Evolutionary conservation across 2,888 invertebrate genomes (phyloP), one percentile per base, ranked within the genome.

Genomic region (Agrotis clavis): DNA sequence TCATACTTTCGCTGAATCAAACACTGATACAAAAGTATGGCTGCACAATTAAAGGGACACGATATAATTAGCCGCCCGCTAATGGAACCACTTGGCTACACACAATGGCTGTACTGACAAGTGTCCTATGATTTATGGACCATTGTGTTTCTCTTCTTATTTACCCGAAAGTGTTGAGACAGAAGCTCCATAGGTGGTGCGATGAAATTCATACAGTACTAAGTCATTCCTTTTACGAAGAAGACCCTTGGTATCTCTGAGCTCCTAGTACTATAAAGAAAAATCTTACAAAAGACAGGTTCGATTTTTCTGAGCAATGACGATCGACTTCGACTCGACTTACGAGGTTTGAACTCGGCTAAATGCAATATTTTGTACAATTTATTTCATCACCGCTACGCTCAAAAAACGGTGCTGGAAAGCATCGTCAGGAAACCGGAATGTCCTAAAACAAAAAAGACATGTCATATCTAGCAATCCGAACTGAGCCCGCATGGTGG

Each of bases 61-160:
- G 74, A 73, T 64, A 66, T 81, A 84, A 84, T 82, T 77, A 84
- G 68, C 56, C 59, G 30, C 56, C 54, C 67, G 35, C 71, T 67
- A 84, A 76, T 78, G 73, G 59, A 63, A 21, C 60, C 63, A 56
- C 72, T 67, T 67, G 63, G 47, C 72, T 63, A 74, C 63, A 71
- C 72, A 69, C 72, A 77, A 80, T 76, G 74, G 74, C 48, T 41
- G 67, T 66, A 41, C 72, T 67, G 77, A 86, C 84, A 79, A 81
- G 66, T 76, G 60, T 60, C 69, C 67, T 71, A 85, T 86, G 85
- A 85, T 82, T 81, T 78, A 85, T 86, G 71, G 59, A 62, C 86
- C 72, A 85, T 85, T 85, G 85, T 85, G 64, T 81, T 73, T 79
- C 45, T 61, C 57, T 67, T 64, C 73, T 69, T 53, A 57, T 68